Evolutionary conservation across 2,888 invertebrate genomes (phyloP).

Genomic region (Endomychus coccineus): DNA sequence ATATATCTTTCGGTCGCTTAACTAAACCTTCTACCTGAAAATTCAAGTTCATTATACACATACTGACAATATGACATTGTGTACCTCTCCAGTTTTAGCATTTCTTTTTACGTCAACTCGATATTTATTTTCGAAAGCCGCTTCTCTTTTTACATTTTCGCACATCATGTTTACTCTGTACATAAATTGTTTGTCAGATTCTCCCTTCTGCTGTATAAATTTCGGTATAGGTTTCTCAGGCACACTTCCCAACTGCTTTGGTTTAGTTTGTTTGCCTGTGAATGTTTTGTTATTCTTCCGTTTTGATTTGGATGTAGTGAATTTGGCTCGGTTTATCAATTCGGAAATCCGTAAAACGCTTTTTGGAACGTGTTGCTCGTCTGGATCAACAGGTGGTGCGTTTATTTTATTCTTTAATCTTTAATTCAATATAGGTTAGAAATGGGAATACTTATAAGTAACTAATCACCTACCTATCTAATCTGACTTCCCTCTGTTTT

Average conservation of each 20-base stretch:
- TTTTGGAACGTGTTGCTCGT: constrained; percentile 67
- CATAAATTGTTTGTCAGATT: constrained; percentile 56
- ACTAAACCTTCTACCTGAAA: constrained; percentile 39
- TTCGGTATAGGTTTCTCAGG: constrained; percentile 46
- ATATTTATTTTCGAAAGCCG: constrained; percentile 55
- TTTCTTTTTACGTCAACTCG: constrained; percentile 52
- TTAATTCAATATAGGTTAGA: constrained; percentile 30
- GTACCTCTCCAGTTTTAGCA: constrained; percentile 45
- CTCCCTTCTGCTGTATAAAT: constrained; percentile 55
- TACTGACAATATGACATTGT: no score
- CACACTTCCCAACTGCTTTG: constrained; percentile 25
- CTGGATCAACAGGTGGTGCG: constrained; percentile 61
- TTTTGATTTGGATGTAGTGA: constrained; percentile 31
- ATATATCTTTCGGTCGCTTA: constrained; percentile 49
- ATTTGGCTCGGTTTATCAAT: constrained; percentile 47
- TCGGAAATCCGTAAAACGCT: constrained; percentile 60
- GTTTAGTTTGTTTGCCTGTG: constrained; percentile 27
- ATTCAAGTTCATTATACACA: no score
- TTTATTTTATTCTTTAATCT: constrained; percentile 69
- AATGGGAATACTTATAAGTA: background rate
- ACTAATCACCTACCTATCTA: constrained; percentile 50
- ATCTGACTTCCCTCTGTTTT: constrained; percentile 57
- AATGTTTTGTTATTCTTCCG: constrained; percentile 18
- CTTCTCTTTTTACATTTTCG: constrained; percentile 53
- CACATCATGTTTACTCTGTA: constrained; percentile 59